Conservation (phyloP, 2,113 vertebrate genomes). For the Cercocebus atys region DNA sequence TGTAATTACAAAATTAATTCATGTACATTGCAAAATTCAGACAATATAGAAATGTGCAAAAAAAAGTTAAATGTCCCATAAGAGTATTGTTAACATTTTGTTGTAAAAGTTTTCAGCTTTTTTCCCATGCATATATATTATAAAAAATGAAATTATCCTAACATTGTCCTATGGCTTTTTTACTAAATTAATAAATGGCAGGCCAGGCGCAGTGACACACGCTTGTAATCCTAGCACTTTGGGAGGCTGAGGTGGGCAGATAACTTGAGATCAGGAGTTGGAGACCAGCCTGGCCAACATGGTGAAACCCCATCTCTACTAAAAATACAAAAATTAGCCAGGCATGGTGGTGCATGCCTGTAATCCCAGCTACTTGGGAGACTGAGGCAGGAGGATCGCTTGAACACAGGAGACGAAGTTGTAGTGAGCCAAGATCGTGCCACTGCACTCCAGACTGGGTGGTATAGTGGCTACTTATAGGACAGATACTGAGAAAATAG, state of each 20-base stretch:
- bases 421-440: too few relatives aligned
- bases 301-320: too few relatives aligned
- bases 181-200: neutral
- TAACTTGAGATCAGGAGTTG: neutral
- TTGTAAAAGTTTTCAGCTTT: neutral
- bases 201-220: neutral
- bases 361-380: too few relatives aligned
- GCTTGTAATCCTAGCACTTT: neutral
- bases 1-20: neutral
- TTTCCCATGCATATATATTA: neutral
- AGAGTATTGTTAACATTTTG: neutral
- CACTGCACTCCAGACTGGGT: too few relatives aligned
- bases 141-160: neutral
- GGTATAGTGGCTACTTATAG: neutral
- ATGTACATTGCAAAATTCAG: neutral
- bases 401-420: too few relatives aligned
- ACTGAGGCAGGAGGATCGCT: too few relatives aligned
- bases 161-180: neutral
- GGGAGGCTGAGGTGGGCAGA: neutral
- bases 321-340: too few relatives aligned
- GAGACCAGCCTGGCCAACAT: neutral
- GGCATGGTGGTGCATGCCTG: too few relatives aligned
- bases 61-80: neutral
- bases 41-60: neutral
- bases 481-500: neutral